Conservation (phyloP, 53 echinoderm and acorn worm genomes). For the Temnopleurus reevesii region DNA sequence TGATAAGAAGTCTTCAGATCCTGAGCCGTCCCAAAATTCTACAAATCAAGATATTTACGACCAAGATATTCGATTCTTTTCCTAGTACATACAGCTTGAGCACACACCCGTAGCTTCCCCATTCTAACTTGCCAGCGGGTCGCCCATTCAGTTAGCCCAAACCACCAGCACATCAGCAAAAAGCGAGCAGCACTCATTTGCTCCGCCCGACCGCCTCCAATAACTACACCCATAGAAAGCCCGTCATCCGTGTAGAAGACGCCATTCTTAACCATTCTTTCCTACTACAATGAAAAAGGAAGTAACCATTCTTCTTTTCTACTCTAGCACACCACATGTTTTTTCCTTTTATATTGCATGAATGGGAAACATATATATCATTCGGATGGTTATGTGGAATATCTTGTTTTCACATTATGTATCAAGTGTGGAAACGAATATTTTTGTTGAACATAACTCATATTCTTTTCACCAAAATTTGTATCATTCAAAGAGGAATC, state of each 20-base stretch:
- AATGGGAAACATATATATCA: neutral
- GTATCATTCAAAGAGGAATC: no score
- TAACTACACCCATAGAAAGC: conserved; percentile 13
- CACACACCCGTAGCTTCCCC: conserved; percentile 12
- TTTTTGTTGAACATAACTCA: no score
- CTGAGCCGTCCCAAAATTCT: neutral
- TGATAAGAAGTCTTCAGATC: no score
- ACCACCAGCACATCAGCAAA: conserved; percentile 21
- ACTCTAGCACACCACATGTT: neutral
- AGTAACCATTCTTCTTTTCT: conserved; percentile 26
- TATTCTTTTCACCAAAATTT: no score
- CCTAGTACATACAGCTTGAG: neutral
- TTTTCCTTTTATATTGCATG: neutral
- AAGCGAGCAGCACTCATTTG: conserved; percentile 20
- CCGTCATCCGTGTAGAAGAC: conserved; percentile 20
- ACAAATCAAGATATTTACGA: neutral
- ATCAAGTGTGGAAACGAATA: no score
- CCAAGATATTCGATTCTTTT: neutral
- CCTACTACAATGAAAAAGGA: conserved; percentile 12
- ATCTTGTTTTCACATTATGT: neutral
- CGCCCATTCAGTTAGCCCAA: neutral
- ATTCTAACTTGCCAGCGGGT: conserved; percentile 23
- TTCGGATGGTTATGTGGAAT: neutral
- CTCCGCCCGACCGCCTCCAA: conserved; percentile 23
- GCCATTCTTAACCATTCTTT: conserved; percentile 24